phyloP scores from a whole-genome alignment of 2,797 vertebrate species.

The Eulemur mongoz region DNA sequence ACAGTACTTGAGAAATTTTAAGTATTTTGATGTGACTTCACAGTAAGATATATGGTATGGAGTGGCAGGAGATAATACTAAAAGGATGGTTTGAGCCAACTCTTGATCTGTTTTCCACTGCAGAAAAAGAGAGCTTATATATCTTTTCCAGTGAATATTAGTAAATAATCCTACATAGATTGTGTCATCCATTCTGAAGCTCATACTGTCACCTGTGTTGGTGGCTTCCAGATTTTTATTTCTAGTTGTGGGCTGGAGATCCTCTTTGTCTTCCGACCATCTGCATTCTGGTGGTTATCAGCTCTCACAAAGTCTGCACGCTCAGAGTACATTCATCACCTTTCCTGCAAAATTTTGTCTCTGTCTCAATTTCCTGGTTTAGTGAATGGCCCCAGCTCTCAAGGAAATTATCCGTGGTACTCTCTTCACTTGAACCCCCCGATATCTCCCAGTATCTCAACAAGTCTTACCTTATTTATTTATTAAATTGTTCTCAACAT shows the following conservation, averaged over 20 bases:
- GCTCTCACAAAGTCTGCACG: background rate
- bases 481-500: background rate
- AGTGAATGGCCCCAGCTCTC: background rate
- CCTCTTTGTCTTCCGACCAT: background rate
- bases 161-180: background rate
- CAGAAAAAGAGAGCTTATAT: background rate
- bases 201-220: background rate
- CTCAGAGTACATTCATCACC: background rate
- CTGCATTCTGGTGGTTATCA: background rate
- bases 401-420: background rate
- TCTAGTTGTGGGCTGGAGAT: background rate
- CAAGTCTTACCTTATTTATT: background rate
- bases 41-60: background rate
- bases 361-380: background rate
- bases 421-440: background rate
- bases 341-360: conserved; percentile 39
- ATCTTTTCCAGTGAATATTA: background rate
- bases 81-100: background rate
- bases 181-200: background rate
- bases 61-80: background rate
- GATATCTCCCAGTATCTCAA: background rate
- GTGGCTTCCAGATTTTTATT: background rate
- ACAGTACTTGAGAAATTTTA: conserved; percentile 11
- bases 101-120: background rate
- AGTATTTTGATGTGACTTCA: conserved; percentile 40